These are phyloP conservation scores for Agriotes lineatus DNA, from an alignment of 2,888 invertebrate species.

Conservation along the genomic window DNA sequence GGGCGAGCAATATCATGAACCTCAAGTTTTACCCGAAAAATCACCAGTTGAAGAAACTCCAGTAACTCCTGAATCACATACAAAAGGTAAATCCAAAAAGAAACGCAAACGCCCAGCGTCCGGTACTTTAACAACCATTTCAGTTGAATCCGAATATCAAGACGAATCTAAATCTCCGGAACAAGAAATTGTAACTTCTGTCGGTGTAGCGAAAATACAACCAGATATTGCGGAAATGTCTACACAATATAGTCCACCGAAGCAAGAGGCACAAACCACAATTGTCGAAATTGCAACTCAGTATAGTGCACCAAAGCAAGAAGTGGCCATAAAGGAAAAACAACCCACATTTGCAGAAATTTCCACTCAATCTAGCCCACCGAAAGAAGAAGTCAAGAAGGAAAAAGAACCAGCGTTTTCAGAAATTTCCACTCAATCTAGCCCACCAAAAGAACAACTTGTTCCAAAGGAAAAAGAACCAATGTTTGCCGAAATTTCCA, in stretches of 20 bases:
- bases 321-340: too few species aligned
- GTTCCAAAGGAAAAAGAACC: too few species aligned
- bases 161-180: background rate
- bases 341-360: too few species aligned
- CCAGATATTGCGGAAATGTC: background rate
- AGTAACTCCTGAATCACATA: constrained; percentile 21
- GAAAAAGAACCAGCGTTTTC: background rate
- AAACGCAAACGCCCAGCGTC: constrained; percentile 47
- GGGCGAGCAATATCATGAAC: constrained; percentile 47
- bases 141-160: background rate
- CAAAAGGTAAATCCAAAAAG: constrained; percentile 41
- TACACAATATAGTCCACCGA: background rate
- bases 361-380: background rate
- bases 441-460: background rate
- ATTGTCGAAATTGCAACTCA: background rate
- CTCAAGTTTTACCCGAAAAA: constrained; percentile 13
- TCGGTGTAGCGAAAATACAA: too few species aligned
- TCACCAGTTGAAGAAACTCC: constrained; percentile 42
- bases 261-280: background rate
- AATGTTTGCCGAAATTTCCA: too few species aligned
- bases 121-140: constrained; percentile 2
- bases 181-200: too few species aligned
- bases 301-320: too few species aligned
- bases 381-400: background rate
- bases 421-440: background rate